Base-by-base conservation (phyloP, 1,140 invertebrate genomes). In the Drosophila nebulosa region DNA sequence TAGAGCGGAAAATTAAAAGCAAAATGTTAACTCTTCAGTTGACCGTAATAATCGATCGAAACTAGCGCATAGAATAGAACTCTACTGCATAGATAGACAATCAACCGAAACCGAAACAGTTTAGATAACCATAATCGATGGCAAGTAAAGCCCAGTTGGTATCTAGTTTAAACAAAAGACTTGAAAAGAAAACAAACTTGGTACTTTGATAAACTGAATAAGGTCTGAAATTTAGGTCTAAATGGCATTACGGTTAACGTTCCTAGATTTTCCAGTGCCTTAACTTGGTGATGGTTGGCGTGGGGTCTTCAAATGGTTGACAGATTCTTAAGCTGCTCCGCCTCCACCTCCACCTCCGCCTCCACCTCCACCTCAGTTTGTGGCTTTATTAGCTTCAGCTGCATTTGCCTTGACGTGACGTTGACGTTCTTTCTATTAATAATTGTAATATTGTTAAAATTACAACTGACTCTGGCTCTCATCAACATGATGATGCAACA, bases 401-500 rank as follows among this genome's bases (percentile, higher is more conserved):
- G 50, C 21, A 65, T 42, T 73, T 73, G 52, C 70, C 36, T 39
- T 22, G 7, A 14, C 24, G 27, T 63, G 27, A 30, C 27, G n/a
- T 30, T 30, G 27, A 30, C 26, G 51, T 78, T 74, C 76, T 63
- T 57, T 53, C 24, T 50, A 53, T 61, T 53, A 35, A 36, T 64
- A 57, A 32, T 68, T 26, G 60, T 30, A 26, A 35, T 53, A 51
- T 22, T 53, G 60, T 30, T 26, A 30, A 16, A 39, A 32, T 60
- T 56, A 52, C 39, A 39, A 9, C 24, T 61, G 12, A 32, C 58
- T n/a, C 59, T 65, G n/a, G n/a, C n/a, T n/a, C n/a, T 30, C 27
- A 9, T 30, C 1, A 30, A 30, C 35, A 10, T n/a, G 16, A 10
- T 64, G 76, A 69, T 74, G 76, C 65, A 74, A 79, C 52, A 32